Percentiles rank a stretch among this genome's conserved stretches.
Conservation (phyloP, 2,113 vertebrate genomes). For the Cyprinus carpio region DNA sequence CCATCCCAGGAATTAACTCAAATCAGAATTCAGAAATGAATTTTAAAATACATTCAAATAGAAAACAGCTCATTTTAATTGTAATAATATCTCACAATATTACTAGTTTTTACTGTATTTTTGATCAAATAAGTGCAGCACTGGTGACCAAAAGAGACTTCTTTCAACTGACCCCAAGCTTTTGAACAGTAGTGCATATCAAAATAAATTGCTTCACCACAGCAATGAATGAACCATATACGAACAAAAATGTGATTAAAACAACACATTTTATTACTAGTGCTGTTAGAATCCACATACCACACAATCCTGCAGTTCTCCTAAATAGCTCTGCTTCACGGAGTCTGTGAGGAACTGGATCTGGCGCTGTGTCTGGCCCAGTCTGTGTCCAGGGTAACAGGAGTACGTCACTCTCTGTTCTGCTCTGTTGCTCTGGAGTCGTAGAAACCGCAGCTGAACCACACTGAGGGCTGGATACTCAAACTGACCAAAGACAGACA, state of each 20-base stretch:
- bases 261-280: neutral
- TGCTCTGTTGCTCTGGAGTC: constrained; percentile 79
- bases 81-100: neutral
- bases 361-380: constrained; percentile 63
- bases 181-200: neutral
- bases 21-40: too few relatives aligned
- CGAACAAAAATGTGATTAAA: neutral
- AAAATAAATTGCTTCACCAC: neutral
- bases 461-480: constrained; percentile 76
- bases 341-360: constrained; percentile 82
- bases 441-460: constrained; percentile 87
- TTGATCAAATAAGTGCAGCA: neutral
- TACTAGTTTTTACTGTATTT: neutral
- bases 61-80: neutral
- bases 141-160: neutral
- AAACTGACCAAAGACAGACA: constrained; percentile 69
- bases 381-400: constrained; percentile 72
- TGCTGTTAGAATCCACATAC: constrained; percentile 64
- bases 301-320: constrained; percentile 78
- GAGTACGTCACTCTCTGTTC: constrained; percentile 81
- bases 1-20: too few relatives aligned
- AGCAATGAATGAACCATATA: neutral
- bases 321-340: constrained; percentile 76
- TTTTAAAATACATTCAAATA: too few relatives aligned
- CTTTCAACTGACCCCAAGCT: neutral